These are phyloP conservation scores for Sinelater perroti DNA, from an alignment of 2,888 invertebrate genomes.

Conservation along the genomic window DNA sequence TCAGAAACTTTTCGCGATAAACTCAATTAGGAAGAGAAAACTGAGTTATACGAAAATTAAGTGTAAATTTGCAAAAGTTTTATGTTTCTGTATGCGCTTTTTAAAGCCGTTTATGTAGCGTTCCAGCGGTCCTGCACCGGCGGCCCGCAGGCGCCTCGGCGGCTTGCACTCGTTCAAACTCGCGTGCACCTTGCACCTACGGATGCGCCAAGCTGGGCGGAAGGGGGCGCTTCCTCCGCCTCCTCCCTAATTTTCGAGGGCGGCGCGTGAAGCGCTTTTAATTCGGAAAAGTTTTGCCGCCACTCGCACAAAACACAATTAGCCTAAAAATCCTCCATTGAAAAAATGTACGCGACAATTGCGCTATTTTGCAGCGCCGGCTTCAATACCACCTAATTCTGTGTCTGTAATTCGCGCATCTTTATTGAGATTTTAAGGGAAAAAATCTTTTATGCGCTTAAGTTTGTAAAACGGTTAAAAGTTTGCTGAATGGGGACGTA, in stretches of 20 bases:
- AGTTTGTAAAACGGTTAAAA: slow-evolving; percentile 54
- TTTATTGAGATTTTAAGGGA: slow-evolving; percentile 52
- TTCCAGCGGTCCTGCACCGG: slow-evolving; percentile 36
- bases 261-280: neutral
- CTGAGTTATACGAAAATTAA: slow-evolving; percentile 55
- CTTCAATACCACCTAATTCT: slow-evolving; percentile 57
- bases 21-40: slow-evolving; percentile 55
- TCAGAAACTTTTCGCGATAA: slow-evolving; percentile 43
- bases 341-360: slow-evolving; percentile 57
- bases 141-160: neutral
- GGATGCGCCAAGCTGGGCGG: too few species aligned
- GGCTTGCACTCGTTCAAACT: too few species aligned
- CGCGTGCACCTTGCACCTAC: too few species aligned
- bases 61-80: slow-evolving; percentile 53
- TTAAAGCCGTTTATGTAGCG: slow-evolving; percentile 39
- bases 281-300: slow-evolving; percentile 32
- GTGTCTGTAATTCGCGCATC: slow-evolving; percentile 53
- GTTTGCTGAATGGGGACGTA: slow-evolving; percentile 52
- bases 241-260: neutral
- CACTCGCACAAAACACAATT: slow-evolving; percentile 45
- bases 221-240: too few species aligned
- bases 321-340: slow-evolving; percentile 49
- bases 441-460: slow-evolving; percentile 52
- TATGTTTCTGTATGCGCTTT: slow-evolving; percentile 49
- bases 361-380: slow-evolving; percentile 50